These are phyloP conservation scores for Leptinotarsa lineolata DNA, from an alignment of 1,140 invertebrate genomes.

Conservation along the genomic window DNA sequence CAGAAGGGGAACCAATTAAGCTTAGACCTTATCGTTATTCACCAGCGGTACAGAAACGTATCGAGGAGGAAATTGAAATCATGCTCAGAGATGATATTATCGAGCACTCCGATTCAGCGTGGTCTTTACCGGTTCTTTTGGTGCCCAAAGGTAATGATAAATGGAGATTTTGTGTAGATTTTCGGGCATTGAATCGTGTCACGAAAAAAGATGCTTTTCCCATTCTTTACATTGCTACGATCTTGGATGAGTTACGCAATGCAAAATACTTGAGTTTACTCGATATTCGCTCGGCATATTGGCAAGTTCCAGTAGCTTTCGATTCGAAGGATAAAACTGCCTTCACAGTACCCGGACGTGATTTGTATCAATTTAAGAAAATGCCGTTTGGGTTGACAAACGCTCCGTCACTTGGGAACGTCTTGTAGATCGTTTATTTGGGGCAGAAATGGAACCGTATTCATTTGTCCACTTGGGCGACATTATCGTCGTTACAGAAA, in stretches of 20 bases:
- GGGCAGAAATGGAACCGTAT: conserved; percentile 34
- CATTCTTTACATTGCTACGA: conserved; percentile 41
- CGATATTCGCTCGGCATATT: conserved; percentile 21
- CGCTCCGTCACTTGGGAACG: conserved; percentile 43
- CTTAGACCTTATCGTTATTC: background rate
- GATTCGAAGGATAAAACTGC: conserved; percentile 30
- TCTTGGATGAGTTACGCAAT: conserved; percentile 46
- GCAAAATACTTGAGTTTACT: conserved; percentile 4
- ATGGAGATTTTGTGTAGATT: conserved; percentile 39
- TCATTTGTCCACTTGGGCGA: conserved; percentile 50
- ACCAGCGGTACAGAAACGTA: conserved; percentile 7
- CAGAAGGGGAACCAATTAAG: background rate
- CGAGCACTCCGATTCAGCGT: conserved; percentile 37
- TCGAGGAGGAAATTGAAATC: conserved; percentile 9
- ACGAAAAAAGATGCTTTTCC: conserved; percentile 46
- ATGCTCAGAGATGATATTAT: conserved; percentile 30
- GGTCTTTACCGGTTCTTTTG: conserved; percentile 48
- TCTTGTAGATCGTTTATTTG: conserved; percentile 51
- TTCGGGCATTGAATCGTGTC: conserved; percentile 42
- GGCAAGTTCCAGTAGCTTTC: background rate
- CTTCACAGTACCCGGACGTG: conserved; percentile 44
- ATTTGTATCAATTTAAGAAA: conserved; percentile 48
- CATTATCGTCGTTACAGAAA: conserved; percentile 38
- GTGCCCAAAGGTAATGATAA: conserved; percentile 34
- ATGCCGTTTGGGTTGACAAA: conserved; percentile 50